Evolutionary conservation across 2,888 invertebrate genomes (phyloP), one percentile per base, ranked within the genome.

Genomic region (Suillia variegata): DNA sequence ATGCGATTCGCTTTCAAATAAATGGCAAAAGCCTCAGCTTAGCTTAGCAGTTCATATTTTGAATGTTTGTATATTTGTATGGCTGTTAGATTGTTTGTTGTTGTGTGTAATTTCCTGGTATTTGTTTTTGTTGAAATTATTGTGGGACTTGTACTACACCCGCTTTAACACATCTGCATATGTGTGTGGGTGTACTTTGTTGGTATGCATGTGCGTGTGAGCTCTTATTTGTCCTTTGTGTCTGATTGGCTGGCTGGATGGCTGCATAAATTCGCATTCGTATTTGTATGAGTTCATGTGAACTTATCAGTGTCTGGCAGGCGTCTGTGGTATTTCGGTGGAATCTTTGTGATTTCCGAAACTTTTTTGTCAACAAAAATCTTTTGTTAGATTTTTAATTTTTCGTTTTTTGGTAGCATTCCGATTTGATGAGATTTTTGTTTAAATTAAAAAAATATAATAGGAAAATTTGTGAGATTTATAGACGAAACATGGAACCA

Each of bases 301-400:
- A 66, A 70, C 72, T 75, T 75, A 75, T 77, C 75, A 77, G 76
- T 67, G 76, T 67, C 64, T 67, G 62, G 63, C 66, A 67, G 66
- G 54, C 59, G 64, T 74, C 77, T 74, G 76, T 72, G n/a, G n/a
- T n/a, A n/a, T n/a, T n/a, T n/a, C n/a, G n/a, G n/a, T n/a, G n/a
- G n/a, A n/a, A n/a, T n/a, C n/a, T n/a, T n/a, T n/a, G n/a, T n/a
- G n/a, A n/a, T n/a, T n/a, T n/a, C n/a, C n/a, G n/a, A n/a, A n/a
- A n/a, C n/a, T n/a, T n/a, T n/a, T n/a, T n/a, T n/a, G n/a, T n/a
- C n/a, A n/a, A n/a, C n/a, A n/a, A n/a, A n/a, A n/a, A n/a, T n/a
- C n/a, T n/a, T n/a, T n/a, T n/a, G n/a, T n/a, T n/a, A n/a, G n/a
- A n/a, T n/a, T n/a, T n/a, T n/a, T n/a, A n/a, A n/a, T n/a, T n/a